A percentile compares a stretch with the other conserved stretches of the same genome.
phyloP scores from a whole-genome alignment of 2,113 vertebrate genomes.

The Ailurus styani region DNA sequence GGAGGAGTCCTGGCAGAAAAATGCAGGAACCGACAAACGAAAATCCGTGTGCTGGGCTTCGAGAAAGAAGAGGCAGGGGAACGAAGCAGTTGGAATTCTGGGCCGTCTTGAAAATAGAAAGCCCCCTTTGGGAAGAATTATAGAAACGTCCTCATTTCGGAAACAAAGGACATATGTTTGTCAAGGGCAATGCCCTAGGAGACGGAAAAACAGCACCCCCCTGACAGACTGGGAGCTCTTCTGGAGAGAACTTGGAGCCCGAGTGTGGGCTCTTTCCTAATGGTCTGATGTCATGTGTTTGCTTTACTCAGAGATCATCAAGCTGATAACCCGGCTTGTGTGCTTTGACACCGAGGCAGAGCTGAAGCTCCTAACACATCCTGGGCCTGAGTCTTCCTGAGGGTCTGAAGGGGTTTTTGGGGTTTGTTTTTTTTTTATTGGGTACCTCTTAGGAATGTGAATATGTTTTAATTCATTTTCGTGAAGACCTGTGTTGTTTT shows the following conservation, averaged over 20 bases:
- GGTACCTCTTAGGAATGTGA: neutral
- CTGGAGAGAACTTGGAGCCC: neutral
- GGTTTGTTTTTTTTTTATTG: neutral
- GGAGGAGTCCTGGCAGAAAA: slow-evolving; percentile 55
- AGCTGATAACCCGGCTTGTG: neutral
- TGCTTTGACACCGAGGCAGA: neutral
- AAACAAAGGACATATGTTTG: neutral
- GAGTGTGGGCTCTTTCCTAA: neutral
- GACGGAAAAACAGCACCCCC: neutral
- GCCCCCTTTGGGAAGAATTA: neutral
- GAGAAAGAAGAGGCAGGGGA: neutral
- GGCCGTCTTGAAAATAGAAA: neutral
- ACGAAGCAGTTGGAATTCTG: neutral
- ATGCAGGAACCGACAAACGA: slow-evolving; percentile 26
- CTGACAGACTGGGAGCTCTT: neutral
- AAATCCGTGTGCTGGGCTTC: slow-evolving; percentile 8
- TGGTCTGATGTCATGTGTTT: neutral
- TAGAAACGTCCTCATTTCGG: neutral
- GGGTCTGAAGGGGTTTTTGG: neutral
- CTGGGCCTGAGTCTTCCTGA: neutral
- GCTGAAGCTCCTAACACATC: neutral
- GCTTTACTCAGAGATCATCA: neutral
- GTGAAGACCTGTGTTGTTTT: neutral
- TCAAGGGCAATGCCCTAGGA: neutral
- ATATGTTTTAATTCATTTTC: neutral